Percentiles rank a stretch among this genome's conserved stretches.
These are phyloP conservation scores for Intellagama lesueurii DNA, from an alignment of 2,797 vertebrate genomes.

Conservation along the genomic window DNA sequence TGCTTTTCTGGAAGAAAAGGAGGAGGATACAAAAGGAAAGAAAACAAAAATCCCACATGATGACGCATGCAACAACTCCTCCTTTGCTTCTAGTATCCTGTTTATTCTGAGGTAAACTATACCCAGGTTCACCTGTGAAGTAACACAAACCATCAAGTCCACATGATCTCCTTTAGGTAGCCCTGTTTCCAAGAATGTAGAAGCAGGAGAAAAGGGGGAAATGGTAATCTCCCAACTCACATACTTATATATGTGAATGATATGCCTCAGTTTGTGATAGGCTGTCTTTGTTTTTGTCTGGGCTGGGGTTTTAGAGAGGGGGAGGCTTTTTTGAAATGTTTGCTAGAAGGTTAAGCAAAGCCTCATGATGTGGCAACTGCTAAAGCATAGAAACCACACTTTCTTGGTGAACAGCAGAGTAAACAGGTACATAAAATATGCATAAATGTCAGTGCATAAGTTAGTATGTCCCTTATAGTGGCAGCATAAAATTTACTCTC, in stretches of 20 bases:
- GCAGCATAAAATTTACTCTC: slow-evolving; percentile 20
- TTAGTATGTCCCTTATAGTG: slow-evolving; percentile 22
- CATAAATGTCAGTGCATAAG: slow-evolving; percentile 20
- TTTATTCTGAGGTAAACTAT: neutral
- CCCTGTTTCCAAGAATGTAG: slow-evolving; percentile 22
- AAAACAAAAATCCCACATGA: neutral
- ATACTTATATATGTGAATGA: slow-evolving; percentile 18
- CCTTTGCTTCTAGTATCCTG: neutral
- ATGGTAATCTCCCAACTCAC: neutral
- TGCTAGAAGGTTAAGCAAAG: slow-evolving; percentile 4
- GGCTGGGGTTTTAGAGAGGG: neutral
- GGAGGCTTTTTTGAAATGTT: slow-evolving; percentile 25
- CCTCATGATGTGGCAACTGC: neutral
- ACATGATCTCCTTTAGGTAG: neutral
- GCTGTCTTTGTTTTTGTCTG: neutral
- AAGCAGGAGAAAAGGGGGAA: neutral
- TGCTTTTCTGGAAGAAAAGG: neutral
- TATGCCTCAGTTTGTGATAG: neutral
- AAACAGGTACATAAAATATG: slow-evolving; percentile 43
- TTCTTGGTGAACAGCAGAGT: slow-evolving; percentile 31
- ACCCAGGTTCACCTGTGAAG: neutral
- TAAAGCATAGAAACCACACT: slow-evolving; percentile 27
- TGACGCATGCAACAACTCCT: neutral
- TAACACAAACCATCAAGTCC: slow-evolving; percentile 42
- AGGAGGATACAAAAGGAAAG: neutral